phyloP scores from a whole-genome alignment of 1,140 invertebrate genomes.

The Euura saliciscinereae region DNA sequence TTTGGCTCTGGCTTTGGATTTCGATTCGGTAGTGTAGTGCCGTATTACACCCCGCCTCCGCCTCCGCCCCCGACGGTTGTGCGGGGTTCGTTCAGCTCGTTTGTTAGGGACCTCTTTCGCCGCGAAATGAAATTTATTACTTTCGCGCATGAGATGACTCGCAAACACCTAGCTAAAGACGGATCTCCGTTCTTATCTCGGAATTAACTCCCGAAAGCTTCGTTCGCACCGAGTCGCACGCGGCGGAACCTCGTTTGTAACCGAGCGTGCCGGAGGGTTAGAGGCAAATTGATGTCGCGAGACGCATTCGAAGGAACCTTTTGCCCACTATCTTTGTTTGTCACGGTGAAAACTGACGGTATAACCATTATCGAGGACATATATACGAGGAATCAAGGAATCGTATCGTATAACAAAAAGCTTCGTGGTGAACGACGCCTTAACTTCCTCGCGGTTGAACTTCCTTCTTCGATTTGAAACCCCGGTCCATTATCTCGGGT shows the following conservation, averaged over 20 bases:
- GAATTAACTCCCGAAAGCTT: conserved; percentile 3
- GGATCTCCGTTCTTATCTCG: conserved; percentile 24
- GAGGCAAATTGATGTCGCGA: conserved; percentile 3
- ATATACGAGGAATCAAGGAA: too few species aligned
- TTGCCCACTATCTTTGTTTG: background rate
- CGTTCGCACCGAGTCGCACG: background rate
- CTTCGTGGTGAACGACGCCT: background rate
- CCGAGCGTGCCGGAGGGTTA: background rate
- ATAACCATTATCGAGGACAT: too few species aligned
- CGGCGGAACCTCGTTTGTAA: background rate
- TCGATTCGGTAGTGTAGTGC: too few species aligned
- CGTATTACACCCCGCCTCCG: too few species aligned
- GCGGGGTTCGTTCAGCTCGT: conserved; percentile 24
- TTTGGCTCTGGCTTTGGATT: background rate
- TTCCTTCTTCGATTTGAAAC: too few species aligned
- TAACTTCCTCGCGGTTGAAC: background rate
- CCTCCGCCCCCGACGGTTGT: too few species aligned
- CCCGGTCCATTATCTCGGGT: background rate
- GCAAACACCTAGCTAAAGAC: conserved; percentile 29
- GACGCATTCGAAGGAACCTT: background rate
- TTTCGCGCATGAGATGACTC: conserved; percentile 39
- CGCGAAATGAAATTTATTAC: conserved; percentile 39
- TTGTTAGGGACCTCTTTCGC: conserved; percentile 40
- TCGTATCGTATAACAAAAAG: too few species aligned
- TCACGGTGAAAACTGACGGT: too few species aligned